Base-by-base conservation (phyloP, 1,140 invertebrate genomes). In the Drosophila sechellia region DNA sequence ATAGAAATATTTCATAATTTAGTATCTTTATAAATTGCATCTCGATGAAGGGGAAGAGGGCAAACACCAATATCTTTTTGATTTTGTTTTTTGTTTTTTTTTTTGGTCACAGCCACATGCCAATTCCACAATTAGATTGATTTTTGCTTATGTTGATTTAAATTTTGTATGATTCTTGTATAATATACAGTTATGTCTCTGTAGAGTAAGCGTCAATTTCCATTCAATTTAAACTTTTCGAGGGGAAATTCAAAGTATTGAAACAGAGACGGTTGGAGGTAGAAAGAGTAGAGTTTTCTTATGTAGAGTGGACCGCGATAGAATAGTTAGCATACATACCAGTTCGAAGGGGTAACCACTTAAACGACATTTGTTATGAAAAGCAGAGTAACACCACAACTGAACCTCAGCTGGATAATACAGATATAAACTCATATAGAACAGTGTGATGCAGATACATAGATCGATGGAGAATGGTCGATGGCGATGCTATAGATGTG, bases 51-150 rank as follows among this genome's bases (percentile, higher is more conserved):
- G 37, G 45, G 45, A 43, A 6, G 17, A 39, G 58, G 60, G 45
- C 57, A 50, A 65, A 83, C 80, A 83, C 65, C 73, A 71, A 86
- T 61, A 61, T 48, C 43, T 58, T 50, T 68, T 69, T 20, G 53
- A 43, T 56, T 72, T 64, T 37, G 25, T 43, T 42, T 43, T 43
- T 53, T 49, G 35, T 50, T 60, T 49, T 63, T 49, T 61, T 58
- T 66, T 72, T 68, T 60, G 66, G 69, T 66, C 61, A 84, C 84
- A 87, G 77, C 84, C 75, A 87, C 84, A 87, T 87, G 84, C 84
- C 84, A 87, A 87, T 87, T 89, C 74, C 77, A 87, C 84, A 87
- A 84, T 65, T 84, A 89, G 77, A 90, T 89, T 84, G 54, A 61
- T 79, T 74, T 77, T 79, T 40, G 45, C 55, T 58, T 71, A 72